Evolutionary conservation across 2,113 vertebrate genomes (phyloP), one percentile per base, ranked within the genome.

Genomic region (Gopherus evgoodei): DNA sequence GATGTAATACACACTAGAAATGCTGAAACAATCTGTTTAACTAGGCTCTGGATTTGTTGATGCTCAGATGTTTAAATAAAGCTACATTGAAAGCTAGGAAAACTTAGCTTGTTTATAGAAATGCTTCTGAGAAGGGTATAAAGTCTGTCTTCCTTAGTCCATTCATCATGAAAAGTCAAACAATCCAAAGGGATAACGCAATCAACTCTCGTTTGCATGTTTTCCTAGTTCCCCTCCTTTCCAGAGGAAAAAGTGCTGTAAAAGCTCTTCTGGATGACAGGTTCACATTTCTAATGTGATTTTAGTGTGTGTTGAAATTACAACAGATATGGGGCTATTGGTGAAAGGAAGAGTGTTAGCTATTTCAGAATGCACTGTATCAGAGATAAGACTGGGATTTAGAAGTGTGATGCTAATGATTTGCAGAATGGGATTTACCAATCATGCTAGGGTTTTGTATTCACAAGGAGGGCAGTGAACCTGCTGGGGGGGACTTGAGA

Each of bases 21-120:
- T 87, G 96, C 97, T 93, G 96, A 95, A 95, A 89, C 95, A 96
- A 47, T 93, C 95, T 97, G 97, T 98, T 97, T 97, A 97, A 82
- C 79, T 91, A 96, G 97, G 96, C 95, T 98, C 98, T 98, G 97
- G 92, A 97, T 97, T 94, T 91, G 92, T 94, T 92, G 94, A 94
- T 98, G 91, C 96, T 98, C 96, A 96, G 96, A 89, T 96, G 97
- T 97, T 97, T 96, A 94, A 98, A 98, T 98, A 98, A 98, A 98
- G 89, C 95, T 98, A 59, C 92, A 31, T 95, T 95, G 94, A 97
- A 96, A 96, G 95, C 87, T 81, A 83, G 90, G 87, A 90, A 44
- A 95, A 81, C 79, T 13, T 5, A 24, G 27, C 78, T 56, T 95
- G 92, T 95, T 97, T 72, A 92, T 97, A 96, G 88, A 96, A 76